Base-by-base conservation (phyloP, 1,140 invertebrate species). In the Agraylea sexmaculata region DNA sequence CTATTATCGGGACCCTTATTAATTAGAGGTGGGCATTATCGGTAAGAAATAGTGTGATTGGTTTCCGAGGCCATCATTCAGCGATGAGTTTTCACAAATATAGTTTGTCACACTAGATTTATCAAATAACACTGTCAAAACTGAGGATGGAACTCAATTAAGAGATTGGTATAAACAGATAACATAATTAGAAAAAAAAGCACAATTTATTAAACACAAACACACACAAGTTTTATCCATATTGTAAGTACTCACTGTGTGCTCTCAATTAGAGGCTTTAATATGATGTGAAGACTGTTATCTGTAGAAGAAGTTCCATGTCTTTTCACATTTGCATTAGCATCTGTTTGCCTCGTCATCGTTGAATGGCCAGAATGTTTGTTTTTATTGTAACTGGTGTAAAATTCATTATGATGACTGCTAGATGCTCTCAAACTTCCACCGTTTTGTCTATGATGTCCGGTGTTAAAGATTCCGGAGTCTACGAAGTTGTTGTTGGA, bases 401-500 rank as follows among this genome's bases (percentile, higher is more conserved):
- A 50, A 38, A 40, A 42, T 37, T 46, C 47, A 17, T 36, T 34
- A 12, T 43, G 37, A n/a, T 50, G 44, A 23, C 34, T 43, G 34
- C 32, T 50, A 29, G 40, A 46, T 16, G 33, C 37, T 11, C 47
- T 31, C 18, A 50, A 34, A 28, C 47, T 50, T 8, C 47, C 47
- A 29, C 47, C 47, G 30, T 43, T 46, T 34, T 46, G 44, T 39
- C 44, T 37, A 39, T 51, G 64, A 66, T 17, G 58, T 56, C 59
- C 60, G 57, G 54, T 62, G 56, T 54, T 57, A 58, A 52, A 50
- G 36, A 50, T 46, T 40, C 47, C 47, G 17, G 47, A 46, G 37
- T 62, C 56, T 57, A 64, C 52, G 58, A 68, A 63, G 62, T 68
- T 68, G 65, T 68, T 68, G 65, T 68, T 68, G 59, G 63, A 66